Base-by-base conservation (phyloP, 2,113 vertebrate genomes). In the Canis aureus region DNA sequence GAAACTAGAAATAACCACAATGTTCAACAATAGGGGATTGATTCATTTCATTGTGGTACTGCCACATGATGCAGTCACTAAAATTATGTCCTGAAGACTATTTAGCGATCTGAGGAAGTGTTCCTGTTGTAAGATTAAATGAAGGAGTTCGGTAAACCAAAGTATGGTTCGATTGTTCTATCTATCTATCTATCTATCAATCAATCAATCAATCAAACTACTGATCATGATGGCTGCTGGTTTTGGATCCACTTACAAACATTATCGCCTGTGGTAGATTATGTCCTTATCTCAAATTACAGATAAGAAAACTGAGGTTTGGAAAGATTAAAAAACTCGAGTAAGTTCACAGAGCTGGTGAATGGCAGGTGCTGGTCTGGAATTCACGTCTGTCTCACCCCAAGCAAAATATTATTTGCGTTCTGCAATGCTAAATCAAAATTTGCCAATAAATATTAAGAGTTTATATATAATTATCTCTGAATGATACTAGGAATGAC, bases 331-430 rank as follows among this genome's bases (percentile, higher is more conserved):
- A 91, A 59, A 51, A 95, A 74, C 64, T 35, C 15, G 49, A 84
- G 66, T 6, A 69, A 71, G 11, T 64, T 86, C 73, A 69, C 20
- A 59, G 3, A 83, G 66, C 32, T n/a, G 32, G 38, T 66, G 43
- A 62, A 69, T 49, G 32, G 53, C 1, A 1, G 59, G 64, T 71
- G 62, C 19, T 66, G 43, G 59, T 35, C 51, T 73, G 19, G 32
- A 83, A 89, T 81, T 87, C 71, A 78, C 4, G 80, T 62, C 73
- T 60, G 55, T 91, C 69, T 81, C 35, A 92, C 20, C 49, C 57
- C 27, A 80, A 87, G 76, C n/a, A 94, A 91, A 94, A 95, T 32
- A 71, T 22, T 71, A 25, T 96, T 88, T 67, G 84, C 57, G 74
- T 74, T 92, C 69, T 95, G 38, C 87, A 90, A 27, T 73, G 59